phyloP scores from a whole-genome alignment of 2,797 vertebrate species.

The Austrolebias charrua region DNA sequence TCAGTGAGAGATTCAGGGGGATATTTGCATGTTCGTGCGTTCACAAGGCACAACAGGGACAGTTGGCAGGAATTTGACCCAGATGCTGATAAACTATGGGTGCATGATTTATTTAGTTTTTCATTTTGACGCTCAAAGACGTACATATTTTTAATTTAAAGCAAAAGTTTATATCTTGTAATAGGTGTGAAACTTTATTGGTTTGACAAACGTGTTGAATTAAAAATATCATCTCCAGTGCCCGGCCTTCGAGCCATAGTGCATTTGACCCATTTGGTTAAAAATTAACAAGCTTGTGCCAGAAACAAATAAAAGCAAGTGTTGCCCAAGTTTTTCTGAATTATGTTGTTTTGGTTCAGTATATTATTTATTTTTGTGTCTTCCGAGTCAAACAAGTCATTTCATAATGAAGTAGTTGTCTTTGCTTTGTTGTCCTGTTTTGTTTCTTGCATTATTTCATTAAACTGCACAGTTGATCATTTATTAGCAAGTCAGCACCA shows the following conservation, averaged over 20 bases:
- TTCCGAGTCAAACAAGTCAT: no score
- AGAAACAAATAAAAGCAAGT: constrained; percentile 9
- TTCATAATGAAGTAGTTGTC: no score
- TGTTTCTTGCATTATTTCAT: no score
- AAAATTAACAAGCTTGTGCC: constrained; percentile 31
- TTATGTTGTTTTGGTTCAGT: not conserved
- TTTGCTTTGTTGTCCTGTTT: no score
- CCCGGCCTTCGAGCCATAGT: constrained; percentile 1
- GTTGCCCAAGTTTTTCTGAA: not conserved
- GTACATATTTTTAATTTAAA: constrained; percentile 2
- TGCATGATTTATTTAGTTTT: not conserved
- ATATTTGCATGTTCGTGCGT: constrained; percentile 39
- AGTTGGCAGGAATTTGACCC: constrained; percentile 73
- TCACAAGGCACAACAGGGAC: constrained; percentile 56
- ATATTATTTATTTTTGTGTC: no score
- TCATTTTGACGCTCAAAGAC: not conserved
- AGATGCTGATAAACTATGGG: constrained; percentile 58
- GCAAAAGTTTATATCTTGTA: no score
- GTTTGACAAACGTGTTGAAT: no score
- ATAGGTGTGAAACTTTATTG: no score
- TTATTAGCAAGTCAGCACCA: no score
- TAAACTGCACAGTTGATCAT: no score
- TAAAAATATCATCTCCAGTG: not conserved
- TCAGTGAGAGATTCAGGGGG: constrained; percentile 66
- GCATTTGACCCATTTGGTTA: constrained; percentile 45